Base-by-base conservation (phyloP, 2,888 invertebrate species). In the Brenthis hecate region DNA sequence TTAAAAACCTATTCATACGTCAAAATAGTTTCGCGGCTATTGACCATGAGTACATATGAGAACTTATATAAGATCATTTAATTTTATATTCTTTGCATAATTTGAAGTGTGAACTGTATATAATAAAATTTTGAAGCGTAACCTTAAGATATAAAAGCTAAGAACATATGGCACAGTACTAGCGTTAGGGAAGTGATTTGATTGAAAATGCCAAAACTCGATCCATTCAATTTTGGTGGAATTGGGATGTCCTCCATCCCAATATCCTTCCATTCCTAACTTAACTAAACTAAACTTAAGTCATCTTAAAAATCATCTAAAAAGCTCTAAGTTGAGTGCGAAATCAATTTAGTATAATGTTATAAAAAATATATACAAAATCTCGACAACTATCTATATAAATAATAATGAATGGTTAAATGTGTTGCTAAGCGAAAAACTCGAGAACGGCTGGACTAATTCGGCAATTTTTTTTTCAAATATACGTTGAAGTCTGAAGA, bases 1-100 rank as follows among this genome's bases (percentile, higher is more conserved):
- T 28, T 23, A 19, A 57, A 48, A 53, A 16, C 50, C 63, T 16
- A 57, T 68, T 68, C 63, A 68, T 19, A 28, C 51, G 55, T 55
- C 55, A 47, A 68, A 63, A 63, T 47, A 48, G 56, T 67, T 48
- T 56, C 67, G 48, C 43, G 36, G 48, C 13, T 43, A n/a, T 11
- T 56, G 67, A 57, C 62, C 67, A 23, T 68, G 67, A 47, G 14
- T 55, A 28, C 1, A 50, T 53, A 16, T 32, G 13, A 16, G 16
- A 32, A 48, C 32, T 62, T 62, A 53, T 62, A 53, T 62, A 53
- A 51, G 5, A 51, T 51, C 13, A 51, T 51, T 51, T 43, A 11
- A 28, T 60, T 60, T 50, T 23, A 58, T 48, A 58, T 48, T 47
- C 58, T 58, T 47, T 58, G 48, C 13, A 14, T 58, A 58, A 48